phyloP scores from a whole-genome alignment of 2,113 vertebrate species.

The Ondatra zibethicus region DNA sequence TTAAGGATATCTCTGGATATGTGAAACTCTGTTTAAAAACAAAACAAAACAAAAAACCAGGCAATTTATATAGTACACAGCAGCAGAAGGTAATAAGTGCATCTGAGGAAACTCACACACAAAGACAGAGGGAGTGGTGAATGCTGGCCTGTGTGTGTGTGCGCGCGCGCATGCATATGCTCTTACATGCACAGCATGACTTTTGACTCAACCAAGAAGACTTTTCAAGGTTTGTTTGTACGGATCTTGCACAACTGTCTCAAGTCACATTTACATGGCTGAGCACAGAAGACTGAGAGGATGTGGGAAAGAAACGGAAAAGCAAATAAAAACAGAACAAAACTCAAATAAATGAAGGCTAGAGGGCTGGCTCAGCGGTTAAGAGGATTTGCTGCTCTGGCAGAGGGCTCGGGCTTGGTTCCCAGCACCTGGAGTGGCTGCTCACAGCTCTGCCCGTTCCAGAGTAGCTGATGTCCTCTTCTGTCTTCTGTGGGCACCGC shows the following conservation, averaged over 20 bases:
- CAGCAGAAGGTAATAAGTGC: background rate
- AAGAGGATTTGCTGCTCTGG: background rate
- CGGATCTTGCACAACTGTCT: background rate
- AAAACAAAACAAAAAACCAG: background rate
- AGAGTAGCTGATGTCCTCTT: background rate
- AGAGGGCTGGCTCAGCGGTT: background rate
- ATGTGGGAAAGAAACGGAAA: background rate
- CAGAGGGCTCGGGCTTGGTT: background rate
- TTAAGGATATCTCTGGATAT: background rate
- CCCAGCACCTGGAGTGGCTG: background rate
- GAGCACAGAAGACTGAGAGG: background rate
- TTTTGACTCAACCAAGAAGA: background rate
- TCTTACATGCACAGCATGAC: background rate
- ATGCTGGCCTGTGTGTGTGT: background rate
- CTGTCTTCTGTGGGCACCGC: background rate
- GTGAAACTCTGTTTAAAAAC: background rate
- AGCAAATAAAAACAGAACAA: background rate
- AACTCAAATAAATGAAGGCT: background rate
- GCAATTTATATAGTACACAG: background rate
- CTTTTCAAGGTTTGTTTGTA: background rate
- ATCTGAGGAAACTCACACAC: background rate
- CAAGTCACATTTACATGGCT: background rate
- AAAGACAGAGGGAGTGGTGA: background rate
- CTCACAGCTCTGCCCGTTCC: background rate
- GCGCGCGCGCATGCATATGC: background rate